A percentile compares a stretch with the other conserved stretches of the same genome.
Conservation (phyloP, 2,888 invertebrate species). For the Ecliptopera silaceata region DNA sequence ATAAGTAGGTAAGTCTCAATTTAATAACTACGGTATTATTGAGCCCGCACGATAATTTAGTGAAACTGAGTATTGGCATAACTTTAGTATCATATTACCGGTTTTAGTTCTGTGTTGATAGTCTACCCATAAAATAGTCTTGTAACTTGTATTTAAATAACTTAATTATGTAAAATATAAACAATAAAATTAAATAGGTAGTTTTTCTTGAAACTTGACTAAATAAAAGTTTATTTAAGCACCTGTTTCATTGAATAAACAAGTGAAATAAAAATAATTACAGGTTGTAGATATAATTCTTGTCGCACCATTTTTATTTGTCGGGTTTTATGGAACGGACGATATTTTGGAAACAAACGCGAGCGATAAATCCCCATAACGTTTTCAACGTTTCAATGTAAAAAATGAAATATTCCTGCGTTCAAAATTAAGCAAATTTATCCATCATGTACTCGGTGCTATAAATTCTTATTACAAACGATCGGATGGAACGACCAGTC, state of each 20-base stretch:
- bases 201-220: too few species aligned
- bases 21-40: constrained; percentile 55
- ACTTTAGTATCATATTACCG: too few species aligned
- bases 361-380: constrained; percentile 35
- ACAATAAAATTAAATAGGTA: too few species aligned
- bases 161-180: too few species aligned
- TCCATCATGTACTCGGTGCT: constrained; percentile 41
- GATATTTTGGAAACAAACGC: constrained; percentile 29
- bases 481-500: constrained; percentile 49
- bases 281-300: neutral
- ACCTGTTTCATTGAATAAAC: too few species aligned
- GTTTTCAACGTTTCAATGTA: constrained; percentile 25
- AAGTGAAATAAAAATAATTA: neutral
- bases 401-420: constrained; percentile 28
- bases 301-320: constrained; percentile 6
- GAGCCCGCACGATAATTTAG: constrained; percentile 18
- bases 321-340: constrained; percentile 11
- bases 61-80: too few species aligned
- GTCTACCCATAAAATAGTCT: too few species aligned
- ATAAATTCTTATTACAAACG: constrained; percentile 58
- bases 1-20: constrained; percentile 29
- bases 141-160: too few species aligned
- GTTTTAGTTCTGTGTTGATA: too few species aligned
- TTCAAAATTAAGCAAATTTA: constrained; percentile 44
- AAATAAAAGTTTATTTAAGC: too few species aligned